Base-by-base conservation (phyloP, 2,797 vertebrate species). In the Chromis chromis region DNA sequence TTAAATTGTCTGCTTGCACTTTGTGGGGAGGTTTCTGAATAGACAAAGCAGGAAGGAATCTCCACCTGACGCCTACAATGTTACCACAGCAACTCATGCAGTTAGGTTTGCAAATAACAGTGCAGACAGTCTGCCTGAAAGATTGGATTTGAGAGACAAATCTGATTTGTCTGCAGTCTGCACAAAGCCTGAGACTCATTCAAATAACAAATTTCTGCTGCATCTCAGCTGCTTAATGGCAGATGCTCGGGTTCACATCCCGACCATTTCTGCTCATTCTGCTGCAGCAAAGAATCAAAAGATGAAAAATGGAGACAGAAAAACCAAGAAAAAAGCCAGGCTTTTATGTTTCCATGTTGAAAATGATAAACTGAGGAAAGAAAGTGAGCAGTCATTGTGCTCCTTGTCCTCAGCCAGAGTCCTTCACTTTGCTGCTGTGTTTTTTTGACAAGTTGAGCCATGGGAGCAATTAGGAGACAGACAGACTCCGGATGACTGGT, bases 401-500 rank as follows among this genome's bases (percentile, higher is more conserved):
- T 70, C 48, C 22, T 13, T 40, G 46, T 78, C 80, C 72, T 82
- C 61, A 50, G 16, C 67, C 64, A 27, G 63, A 72, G 76, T 79
- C 70, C 73, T 83, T 76, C 79, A 68, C 70, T 58, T 66, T 63
- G 25, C 70, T 66, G 69, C 71, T 78, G 70, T 78, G 70, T 55
- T 76, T 65, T 67, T 83, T 75, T 83, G 86, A 90, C 88, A 83
- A 60, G 66, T 56, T 69, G 83, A 86, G 81, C 78, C 74, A 36
- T 73, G 88, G 78, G 84, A 81, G 75, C 84, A 79, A 89, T 88
- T 90, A 86, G 72, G 70, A 84, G 71, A 63, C 67, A 52, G 70
- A 75, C 79, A 67, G 80, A 73, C 70, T 74, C 61, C 6, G 21
- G 68, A 78, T 55, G 73, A 82, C 70, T 42, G 17, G 52, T 58